phyloP scores from a whole-genome alignment of 1,140 invertebrate species.

The Papilio polytes region DNA sequence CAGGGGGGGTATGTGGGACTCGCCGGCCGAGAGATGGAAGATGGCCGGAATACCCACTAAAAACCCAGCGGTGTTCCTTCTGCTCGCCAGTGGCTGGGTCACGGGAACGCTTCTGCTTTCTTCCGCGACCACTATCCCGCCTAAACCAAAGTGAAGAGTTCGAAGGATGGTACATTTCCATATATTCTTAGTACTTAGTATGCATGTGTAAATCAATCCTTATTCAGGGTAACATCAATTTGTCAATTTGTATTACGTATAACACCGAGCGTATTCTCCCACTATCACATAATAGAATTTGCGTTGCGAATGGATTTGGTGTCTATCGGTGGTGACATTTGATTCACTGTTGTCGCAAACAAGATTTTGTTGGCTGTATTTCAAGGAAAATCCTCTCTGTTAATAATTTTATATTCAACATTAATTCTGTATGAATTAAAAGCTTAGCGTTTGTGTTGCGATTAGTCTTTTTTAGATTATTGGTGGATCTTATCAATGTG shows the following conservation, averaged over 20 bases:
- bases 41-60: too few relatives aligned
- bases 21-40: too few relatives aligned
- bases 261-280: constrained; percentile 2
- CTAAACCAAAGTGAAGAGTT: too few relatives aligned
- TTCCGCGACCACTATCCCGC: too few relatives aligned
- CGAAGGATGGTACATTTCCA: too few relatives aligned
- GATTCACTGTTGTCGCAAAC: constrained; percentile 21
- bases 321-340: constrained; percentile 37
- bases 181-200: not conserved
- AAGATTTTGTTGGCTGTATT: constrained; percentile 17
- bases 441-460: not conserved
- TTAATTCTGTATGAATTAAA: not conserved
- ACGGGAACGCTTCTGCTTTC: too few relatives aligned
- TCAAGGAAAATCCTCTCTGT: not conserved
- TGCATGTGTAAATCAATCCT: constrained; percentile 2
- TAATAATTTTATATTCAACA: not conserved
- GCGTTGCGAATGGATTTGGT: constrained; percentile 33
- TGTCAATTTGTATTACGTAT: constrained; percentile 37
- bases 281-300: constrained; percentile 37
- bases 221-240: constrained; percentile 33
- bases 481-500: too few relatives aligned
- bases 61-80: too few relatives aligned
- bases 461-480: not conserved
- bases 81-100: too few relatives aligned
- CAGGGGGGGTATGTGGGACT: too few relatives aligned